Conservation (phyloP, 2,888 invertebrate species). For the Fragum whitleyi region DNA sequence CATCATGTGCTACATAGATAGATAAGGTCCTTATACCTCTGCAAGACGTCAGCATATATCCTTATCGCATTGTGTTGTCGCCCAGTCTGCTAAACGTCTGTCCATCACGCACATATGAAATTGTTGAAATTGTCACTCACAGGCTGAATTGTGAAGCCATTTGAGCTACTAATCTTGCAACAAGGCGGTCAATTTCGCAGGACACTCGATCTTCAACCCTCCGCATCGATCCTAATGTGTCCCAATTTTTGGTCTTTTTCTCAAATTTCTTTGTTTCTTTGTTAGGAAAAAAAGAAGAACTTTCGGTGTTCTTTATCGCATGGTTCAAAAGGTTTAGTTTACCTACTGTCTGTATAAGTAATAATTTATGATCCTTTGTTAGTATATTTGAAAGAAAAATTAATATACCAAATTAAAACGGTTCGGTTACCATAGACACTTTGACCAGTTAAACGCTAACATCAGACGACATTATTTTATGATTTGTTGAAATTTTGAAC, state of each 20-base stretch:
- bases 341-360: background rate
- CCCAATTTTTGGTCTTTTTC: slow-evolving; percentile 1
- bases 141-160: too few relatives aligned
- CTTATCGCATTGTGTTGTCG: too few relatives aligned
- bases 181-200: too few relatives aligned
- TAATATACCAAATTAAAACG: slow-evolving; percentile 1
- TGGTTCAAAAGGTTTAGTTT: background rate
- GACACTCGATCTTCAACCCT: too few relatives aligned
- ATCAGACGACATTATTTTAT: background rate
- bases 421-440: background rate
- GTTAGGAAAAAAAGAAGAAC: background rate
- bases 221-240: background rate
- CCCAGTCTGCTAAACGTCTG: too few relatives aligned
- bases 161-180: too few relatives aligned
- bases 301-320: background rate
- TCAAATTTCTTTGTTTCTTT: slow-evolving; percentile 4
- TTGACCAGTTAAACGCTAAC: background rate
- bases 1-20: too few relatives aligned
- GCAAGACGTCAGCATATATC: too few relatives aligned
- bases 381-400: background rate
- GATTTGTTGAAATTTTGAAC: too few relatives aligned
- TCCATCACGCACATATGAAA: too few relatives aligned
- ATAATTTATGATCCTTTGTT: slow-evolving; percentile 1
- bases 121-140: too few relatives aligned
- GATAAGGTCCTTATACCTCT: too few relatives aligned